phyloP scores from a whole-genome alignment of 2,113 vertebrate species.

The Symphodus melops region DNA sequence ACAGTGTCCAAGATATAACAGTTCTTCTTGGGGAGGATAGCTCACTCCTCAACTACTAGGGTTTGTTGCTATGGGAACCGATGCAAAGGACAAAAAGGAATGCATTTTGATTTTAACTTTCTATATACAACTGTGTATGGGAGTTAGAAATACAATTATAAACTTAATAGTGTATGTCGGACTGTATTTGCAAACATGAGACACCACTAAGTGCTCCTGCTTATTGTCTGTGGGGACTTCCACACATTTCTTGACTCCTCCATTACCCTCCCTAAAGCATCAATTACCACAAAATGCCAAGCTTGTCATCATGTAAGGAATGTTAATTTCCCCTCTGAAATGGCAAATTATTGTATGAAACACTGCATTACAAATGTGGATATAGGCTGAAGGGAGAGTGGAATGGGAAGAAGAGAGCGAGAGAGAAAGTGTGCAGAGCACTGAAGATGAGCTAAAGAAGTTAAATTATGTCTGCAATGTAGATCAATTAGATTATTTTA shows the following conservation, averaged over 20 bases:
- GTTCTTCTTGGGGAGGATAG: neutral
- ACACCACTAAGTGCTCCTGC: slow-evolving; percentile 34
- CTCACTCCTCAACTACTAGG: neutral
- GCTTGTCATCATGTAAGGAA: slow-evolving; percentile 64
- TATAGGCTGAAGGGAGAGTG: slow-evolving; percentile 60
- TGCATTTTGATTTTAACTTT: neutral
- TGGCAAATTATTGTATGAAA: slow-evolving; percentile 69
- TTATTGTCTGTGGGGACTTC: slow-evolving; percentile 27
- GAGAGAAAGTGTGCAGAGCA: slow-evolving; percentile 8
- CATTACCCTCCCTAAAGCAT: slow-evolving; percentile 65
- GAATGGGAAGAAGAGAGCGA: slow-evolving; percentile 4
- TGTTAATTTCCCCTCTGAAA: slow-evolving; percentile 74
- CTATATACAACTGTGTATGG: too few species aligned
- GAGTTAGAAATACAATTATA: too few species aligned
- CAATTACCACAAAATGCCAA: slow-evolving; percentile 75
- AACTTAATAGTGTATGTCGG: too few species aligned
- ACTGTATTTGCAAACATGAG: slow-evolving; percentile 21
- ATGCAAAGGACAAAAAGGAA: slow-evolving; percentile 33
- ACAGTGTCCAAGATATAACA: slow-evolving; percentile 30
- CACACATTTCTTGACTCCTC: slow-evolving; percentile 34
- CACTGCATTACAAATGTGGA: slow-evolving; percentile 68
- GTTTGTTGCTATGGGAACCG: slow-evolving; percentile 47
- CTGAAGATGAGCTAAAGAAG: slow-evolving; percentile 34
- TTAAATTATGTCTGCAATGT: slow-evolving; percentile 18
- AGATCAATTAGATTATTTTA: slow-evolving; percentile 70